Evolutionary conservation across 92 coral and sea anemone species (phyloP), one percentile per base, ranked within the genome.

Genomic region (Parazoanthus darwini): DNA sequence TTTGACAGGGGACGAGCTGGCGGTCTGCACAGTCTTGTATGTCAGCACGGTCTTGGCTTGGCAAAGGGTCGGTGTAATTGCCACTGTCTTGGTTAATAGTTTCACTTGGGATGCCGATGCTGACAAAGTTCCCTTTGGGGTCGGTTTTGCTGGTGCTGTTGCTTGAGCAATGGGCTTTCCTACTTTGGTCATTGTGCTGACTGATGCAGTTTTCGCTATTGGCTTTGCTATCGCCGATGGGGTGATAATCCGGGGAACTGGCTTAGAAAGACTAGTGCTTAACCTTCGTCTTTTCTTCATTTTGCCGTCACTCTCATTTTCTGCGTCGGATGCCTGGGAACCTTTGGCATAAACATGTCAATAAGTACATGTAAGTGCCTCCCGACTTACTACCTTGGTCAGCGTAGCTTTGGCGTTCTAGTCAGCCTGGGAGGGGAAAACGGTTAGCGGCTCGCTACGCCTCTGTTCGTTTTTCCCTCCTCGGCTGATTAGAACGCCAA

Each of bases 121-220:
- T 26, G 96, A 91, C 36, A 95, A 93, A 9, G 93, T 85, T 10
- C 88, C 88, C 43, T 94, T 93, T 38, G 89, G 94, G 39, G 92
- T 59, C 29, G 92, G 88, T 80, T 92, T 95, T 29, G 90, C 82
- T 65, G 91, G 82, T 4, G 92, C 94, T 44, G 92, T 81, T 67
- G 96, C 81, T 78, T 84, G 87, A 3, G 87, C 89, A 20, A 91
- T 71, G 6, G 94, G 88, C 79, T 95, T 95, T 5, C 96, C 96
- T 22, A 91, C 94, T 85, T 95, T 95, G 29, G 98, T 95, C 98
- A 95, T 95, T 6, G 98, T 95, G 68, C 98, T 95, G 26, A 94
- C 96, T 65, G 96, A 90, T 35, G 94, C 94, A 82, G 98, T 91
- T 82, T 88, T 82, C 25, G 94, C 80, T 8, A 77, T 85, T 46